phyloP scores from a whole-genome alignment of 1,140 invertebrate genomes.

The Steinernema feltiae region DNA sequence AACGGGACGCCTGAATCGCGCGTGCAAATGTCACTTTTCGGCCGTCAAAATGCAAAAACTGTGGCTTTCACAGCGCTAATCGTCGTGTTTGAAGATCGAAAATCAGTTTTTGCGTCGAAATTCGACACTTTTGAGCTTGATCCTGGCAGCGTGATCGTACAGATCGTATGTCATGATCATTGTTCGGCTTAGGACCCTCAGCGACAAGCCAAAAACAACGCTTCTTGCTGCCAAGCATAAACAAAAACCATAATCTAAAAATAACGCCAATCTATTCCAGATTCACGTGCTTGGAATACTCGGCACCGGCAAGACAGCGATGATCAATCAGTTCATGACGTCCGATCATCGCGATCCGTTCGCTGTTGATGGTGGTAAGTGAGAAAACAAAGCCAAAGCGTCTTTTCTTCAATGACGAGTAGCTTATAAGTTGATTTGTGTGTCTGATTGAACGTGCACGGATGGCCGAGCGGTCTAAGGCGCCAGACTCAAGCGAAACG shows the following conservation, averaged over 20 bases:
- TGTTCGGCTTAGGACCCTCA: too few relatives aligned
- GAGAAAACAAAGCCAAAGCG: not conserved
- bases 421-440: too few relatives aligned
- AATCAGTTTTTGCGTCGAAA: not conserved
- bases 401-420: too few relatives aligned
- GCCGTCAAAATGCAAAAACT: too few relatives aligned
- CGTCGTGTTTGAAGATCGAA: not conserved
- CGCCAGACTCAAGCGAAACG: slow-evolving; percentile 42
- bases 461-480: slow-evolving; percentile 43
- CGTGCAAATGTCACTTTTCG: too few relatives aligned
- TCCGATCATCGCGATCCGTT: slow-evolving; percentile 39
- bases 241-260: slow-evolving; percentile 18
- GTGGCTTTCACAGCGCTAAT: not conserved
- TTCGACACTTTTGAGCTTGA: too few relatives aligned
- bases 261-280: slow-evolving; percentile 23
- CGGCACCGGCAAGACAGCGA: slow-evolving; percentile 34
- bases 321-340: slow-evolving; percentile 37
- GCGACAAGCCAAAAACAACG: too few relatives aligned
- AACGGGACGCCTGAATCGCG: too few relatives aligned
- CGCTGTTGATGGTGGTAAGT: slow-evolving; percentile 37
- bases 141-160: too few relatives aligned
- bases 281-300: slow-evolving; percentile 37
- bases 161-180: too few relatives aligned
- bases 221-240: too few relatives aligned
- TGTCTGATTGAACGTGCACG: too few relatives aligned